These are phyloP conservation scores for Otolemur crassicaudatus DNA, from an alignment of 2,797 vertebrate species.

Conservation along the genomic window DNA sequence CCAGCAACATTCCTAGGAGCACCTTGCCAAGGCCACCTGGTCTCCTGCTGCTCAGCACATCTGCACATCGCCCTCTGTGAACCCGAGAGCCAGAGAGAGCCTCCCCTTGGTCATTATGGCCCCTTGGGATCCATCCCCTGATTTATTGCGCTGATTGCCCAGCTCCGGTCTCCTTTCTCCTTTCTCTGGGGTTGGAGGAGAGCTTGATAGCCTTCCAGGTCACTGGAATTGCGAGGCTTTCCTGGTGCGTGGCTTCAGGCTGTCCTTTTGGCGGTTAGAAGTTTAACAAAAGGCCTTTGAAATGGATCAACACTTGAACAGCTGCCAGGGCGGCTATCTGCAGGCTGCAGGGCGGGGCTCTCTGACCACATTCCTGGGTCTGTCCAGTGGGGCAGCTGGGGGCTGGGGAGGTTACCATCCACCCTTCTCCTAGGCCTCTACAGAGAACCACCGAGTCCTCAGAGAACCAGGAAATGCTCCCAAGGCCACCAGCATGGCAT, in stretches of 20 bases:
- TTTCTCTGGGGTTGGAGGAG: not conserved
- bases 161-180: not conserved
- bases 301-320: constrained; percentile 71
- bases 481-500: not conserved
- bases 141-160: not conserved
- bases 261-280: constrained; percentile 65
- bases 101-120: not conserved
- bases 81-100: not conserved
- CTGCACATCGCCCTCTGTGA: not conserved
- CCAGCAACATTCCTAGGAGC: not conserved
- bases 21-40: not conserved
- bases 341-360: not conserved
- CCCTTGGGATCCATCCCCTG: not conserved
- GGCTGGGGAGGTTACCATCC: not conserved
- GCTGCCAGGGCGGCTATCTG: constrained; percentile 23
- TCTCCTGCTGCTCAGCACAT: not conserved
- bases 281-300: constrained; percentile 79
- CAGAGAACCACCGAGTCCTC: not conserved
- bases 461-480: not conserved
- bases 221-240: constrained; percentile 5
- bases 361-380: not conserved
- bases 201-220: constrained; percentile 30
- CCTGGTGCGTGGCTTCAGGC: not conserved
- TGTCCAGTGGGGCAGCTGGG: not conserved
- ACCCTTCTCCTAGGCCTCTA: not conserved